Evolutionary conservation across 1,140 invertebrate species (phyloP).

Genomic region (Heliconius melpomene): DNA sequence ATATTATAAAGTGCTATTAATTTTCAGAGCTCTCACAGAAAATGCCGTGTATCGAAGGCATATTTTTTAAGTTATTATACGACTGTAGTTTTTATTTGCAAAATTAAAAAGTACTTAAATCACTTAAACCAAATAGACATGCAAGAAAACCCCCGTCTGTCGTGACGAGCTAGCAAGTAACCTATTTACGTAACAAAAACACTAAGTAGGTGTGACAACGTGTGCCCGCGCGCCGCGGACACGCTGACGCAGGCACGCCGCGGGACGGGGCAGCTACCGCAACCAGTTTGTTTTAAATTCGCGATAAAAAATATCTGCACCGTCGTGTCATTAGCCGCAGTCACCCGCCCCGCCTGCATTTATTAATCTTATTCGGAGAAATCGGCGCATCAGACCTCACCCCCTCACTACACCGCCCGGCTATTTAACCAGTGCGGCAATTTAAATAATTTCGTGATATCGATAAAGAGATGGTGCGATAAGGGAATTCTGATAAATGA

Average conservation of each 20-base stretch:
- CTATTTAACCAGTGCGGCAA: constrained; percentile 39
- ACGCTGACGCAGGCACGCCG: constrained; percentile 46
- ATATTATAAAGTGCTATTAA: neutral
- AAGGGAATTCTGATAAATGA: neutral
- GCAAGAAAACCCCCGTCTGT: constrained; percentile 21
- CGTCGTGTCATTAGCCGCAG: constrained; percentile 76
- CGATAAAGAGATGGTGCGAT: constrained; percentile 25
- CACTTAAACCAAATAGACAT: constrained; percentile 24
- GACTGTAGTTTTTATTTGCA: neutral
- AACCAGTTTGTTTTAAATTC: constrained; percentile 78
- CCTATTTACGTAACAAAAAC: constrained; percentile 40
- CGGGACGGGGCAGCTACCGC: constrained; percentile 44
- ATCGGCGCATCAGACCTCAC: constrained; percentile 65
- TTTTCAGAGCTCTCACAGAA: neutral
- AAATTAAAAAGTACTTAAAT: neutral
- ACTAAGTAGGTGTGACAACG: constrained; percentile 46
- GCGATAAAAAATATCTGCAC: constrained; percentile 77
- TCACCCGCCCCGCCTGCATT: constrained; percentile 65
- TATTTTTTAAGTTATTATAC: neutral
- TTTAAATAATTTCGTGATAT: constrained; percentile 34
- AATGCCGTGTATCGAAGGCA: neutral
- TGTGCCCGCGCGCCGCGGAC: constrained; percentile 35
- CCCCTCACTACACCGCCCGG: constrained; percentile 41
- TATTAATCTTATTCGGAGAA: constrained; percentile 78
- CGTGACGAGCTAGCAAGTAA: constrained; percentile 25